These are phyloP conservation scores for Amphibalanus amphitrite DNA, from an alignment of 1,140 invertebrate genomes.

Conservation along the genomic window DNA sequence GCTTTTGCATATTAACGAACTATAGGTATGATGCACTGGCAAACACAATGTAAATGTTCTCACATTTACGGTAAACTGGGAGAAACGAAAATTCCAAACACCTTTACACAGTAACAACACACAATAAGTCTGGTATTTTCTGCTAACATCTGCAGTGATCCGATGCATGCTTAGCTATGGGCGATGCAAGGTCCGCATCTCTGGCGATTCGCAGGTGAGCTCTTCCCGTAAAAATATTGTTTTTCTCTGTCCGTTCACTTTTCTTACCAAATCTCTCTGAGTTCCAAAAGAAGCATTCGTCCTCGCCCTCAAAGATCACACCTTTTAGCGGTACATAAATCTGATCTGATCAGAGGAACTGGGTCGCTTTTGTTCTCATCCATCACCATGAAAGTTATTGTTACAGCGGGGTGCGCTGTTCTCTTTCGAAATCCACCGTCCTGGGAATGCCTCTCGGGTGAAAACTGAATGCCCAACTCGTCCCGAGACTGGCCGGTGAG, in stretches of 20 bases:
- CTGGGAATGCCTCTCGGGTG: neutral
- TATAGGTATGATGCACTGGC: too few relatives aligned
- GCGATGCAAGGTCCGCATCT: too few relatives aligned
- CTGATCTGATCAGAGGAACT: neutral
- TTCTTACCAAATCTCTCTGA: neutral
- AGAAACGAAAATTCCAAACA: too few relatives aligned
- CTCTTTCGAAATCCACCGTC: neutral
- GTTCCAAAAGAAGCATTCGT: neutral
- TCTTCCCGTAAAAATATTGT: too few relatives aligned
- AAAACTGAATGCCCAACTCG: neutral
- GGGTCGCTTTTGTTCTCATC: neutral
- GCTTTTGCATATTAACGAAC: too few relatives aligned
- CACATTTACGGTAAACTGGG: too few relatives aligned
- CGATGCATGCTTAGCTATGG: too few relatives aligned
- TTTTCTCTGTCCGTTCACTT: neutral
- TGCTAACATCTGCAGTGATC: too few relatives aligned
- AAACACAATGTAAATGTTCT: too few relatives aligned
- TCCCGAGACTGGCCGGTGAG: neutral
- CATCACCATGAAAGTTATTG: constrained; percentile 1
- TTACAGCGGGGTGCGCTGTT: neutral
- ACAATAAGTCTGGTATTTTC: too few relatives aligned
- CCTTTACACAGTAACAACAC: too few relatives aligned
- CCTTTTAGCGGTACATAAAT: neutral
- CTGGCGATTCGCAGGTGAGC: too few relatives aligned
- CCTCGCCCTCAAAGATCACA: neutral